Evolutionary conservation across 2,888 invertebrate species (phyloP).

Genomic region (Esperia sulphurella): DNA sequence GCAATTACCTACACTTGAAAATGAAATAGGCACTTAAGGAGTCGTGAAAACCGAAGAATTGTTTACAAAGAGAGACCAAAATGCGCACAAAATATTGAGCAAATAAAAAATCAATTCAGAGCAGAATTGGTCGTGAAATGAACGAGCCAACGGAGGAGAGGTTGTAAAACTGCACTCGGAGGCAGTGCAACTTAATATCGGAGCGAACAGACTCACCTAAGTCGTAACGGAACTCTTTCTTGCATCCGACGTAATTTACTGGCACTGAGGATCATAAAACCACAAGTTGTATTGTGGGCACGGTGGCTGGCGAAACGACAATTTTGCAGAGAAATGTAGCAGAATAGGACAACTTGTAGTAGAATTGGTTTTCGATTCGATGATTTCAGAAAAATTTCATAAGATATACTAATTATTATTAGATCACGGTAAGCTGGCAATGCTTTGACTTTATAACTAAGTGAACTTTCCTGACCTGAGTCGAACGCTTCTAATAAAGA

Average conservation of each 20-base stretch:
- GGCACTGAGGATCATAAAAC: slow-evolving; percentile 45
- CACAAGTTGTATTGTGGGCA: slow-evolving; percentile 2
- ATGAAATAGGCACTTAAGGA: too few relatives aligned
- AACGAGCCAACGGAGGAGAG: background rate
- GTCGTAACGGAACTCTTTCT: slow-evolving; percentile 49
- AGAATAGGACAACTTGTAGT: too few relatives aligned
- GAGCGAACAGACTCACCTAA: slow-evolving; percentile 40
- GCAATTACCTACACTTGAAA: too few relatives aligned
- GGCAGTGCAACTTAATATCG: slow-evolving; percentile 29
- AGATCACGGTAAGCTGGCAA: too few relatives aligned
- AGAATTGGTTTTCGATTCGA: too few relatives aligned
- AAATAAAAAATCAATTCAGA: slow-evolving; percentile 18
- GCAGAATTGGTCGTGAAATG: background rate
- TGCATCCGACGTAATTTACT: slow-evolving; percentile 49
- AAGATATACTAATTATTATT: too few relatives aligned
- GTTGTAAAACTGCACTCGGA: slow-evolving; percentile 14
- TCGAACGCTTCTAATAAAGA: too few relatives aligned
- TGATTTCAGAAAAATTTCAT: too few relatives aligned
- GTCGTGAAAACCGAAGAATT: too few relatives aligned
- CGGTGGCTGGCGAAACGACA: background rate
- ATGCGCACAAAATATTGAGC: background rate
- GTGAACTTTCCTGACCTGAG: too few relatives aligned
- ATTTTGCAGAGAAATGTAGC: too few relatives aligned
- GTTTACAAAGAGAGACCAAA: background rate
- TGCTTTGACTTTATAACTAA: too few relatives aligned